A percentile compares a stretch with the other conserved stretches of the same genome.
Conservation (phyloP, 2,888 invertebrate species). For the Mythimna loreyi region DNA sequence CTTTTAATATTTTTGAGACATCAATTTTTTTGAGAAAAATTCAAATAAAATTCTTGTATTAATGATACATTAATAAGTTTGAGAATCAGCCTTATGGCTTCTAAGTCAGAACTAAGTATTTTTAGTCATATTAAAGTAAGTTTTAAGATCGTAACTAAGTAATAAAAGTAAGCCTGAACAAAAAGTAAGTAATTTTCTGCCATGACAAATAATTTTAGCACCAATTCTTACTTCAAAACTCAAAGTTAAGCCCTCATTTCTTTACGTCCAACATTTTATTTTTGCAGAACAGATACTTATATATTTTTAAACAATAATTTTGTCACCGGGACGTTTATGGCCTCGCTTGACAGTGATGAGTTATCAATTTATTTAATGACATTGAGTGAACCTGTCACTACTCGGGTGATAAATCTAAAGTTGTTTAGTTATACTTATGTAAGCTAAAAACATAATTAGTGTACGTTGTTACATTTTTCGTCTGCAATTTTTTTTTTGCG, state of each 20-base stretch:
- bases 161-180: background rate
- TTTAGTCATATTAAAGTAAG: background rate
- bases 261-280: conserved; percentile 17
- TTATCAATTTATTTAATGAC: conserved; percentile 62
- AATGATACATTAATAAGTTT: too few species aligned
- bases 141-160: background rate
- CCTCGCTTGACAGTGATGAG: conserved; percentile 48
- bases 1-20: background rate
- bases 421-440: conserved; percentile 42
- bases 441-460: conserved; percentile 54
- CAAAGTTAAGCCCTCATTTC: conserved; percentile 8
- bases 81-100: background rate
- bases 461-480: conserved; percentile 41
- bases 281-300: conserved; percentile 29
- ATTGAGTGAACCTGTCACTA: conserved; percentile 39
- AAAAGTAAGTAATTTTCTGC: background rate
- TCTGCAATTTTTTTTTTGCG: conserved; percentile 6
- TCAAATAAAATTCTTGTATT: background rate
- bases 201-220: conserved; percentile 17
- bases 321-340: conserved; percentile 52
- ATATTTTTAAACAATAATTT: conserved; percentile 55
- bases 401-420: conserved; percentile 49
- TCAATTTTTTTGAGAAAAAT: too few species aligned
- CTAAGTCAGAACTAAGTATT: background rate
- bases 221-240: conserved; percentile 19